Percentiles rank a stretch among this genome's conserved stretches.
phyloP scores from a whole-genome alignment of 2,888 invertebrate species.

The Sphaeridia pumilis region DNA sequence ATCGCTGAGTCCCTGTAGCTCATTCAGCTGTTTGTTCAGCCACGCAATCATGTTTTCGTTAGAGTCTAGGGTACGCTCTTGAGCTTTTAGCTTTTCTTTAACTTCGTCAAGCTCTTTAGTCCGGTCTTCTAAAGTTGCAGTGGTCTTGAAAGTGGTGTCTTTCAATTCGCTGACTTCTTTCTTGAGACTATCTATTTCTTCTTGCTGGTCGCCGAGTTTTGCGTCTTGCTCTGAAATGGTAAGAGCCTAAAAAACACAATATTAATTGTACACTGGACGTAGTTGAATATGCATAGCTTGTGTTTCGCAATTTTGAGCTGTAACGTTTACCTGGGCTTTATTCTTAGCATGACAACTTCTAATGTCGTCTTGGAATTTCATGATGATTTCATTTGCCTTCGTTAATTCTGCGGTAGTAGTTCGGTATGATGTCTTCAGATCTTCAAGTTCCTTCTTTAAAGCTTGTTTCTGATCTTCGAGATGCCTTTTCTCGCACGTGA shows the following conservation, averaged over 20 bases:
- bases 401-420: conserved; percentile 54
- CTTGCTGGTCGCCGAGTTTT: conserved; percentile 17
- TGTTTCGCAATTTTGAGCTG: no score
- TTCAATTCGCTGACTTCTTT: conserved; percentile 23
- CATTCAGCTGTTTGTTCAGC: conserved; percentile 35
- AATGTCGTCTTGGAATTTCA: conserved; percentile 56
- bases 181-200: conserved; percentile 16
- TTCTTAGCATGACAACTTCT: conserved; percentile 41
- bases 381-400: conserved; percentile 62
- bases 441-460: conserved; percentile 31
- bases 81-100: conserved; percentile 43
- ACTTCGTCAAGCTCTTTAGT: conserved; percentile 43
- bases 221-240: conserved; percentile 25
- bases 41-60: conserved; percentile 35
- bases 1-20: conserved; percentile 31
- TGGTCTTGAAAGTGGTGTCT: conserved; percentile 47
- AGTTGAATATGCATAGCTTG: no score
- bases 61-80: conserved; percentile 41
- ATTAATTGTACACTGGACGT: no score
- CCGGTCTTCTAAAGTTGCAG: conserved; percentile 42
- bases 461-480: conserved; percentile 38
- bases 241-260: conserved; percentile 18
- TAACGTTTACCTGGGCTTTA: conserved; percentile 28
- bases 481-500: conserved; percentile 32
- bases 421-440: conserved; percentile 46